Evolutionary conservation across 2,113 vertebrate species (phyloP).

Genomic region (Phoxinus phoxinus): DNA sequence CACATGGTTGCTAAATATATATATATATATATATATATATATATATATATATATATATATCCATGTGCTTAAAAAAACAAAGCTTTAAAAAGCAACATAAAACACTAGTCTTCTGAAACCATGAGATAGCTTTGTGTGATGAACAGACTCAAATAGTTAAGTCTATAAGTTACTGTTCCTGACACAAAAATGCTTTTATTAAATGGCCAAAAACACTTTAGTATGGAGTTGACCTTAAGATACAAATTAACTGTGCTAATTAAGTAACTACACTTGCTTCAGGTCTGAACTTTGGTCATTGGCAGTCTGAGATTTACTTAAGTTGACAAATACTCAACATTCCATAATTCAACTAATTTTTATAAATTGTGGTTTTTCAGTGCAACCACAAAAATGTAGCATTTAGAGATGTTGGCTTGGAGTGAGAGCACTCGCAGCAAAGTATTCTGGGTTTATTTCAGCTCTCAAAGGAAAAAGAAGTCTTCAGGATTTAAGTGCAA

Average conservation of each 20-base stretch:
- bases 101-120: not conserved
- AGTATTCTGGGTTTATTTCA: not conserved
- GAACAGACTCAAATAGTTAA: not conserved
- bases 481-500: conserved; percentile 18
- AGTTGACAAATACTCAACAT: conserved; percentile 35
- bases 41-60: too few species aligned
- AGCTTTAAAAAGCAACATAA: not conserved
- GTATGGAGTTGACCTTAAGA: not conserved
- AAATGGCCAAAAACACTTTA: not conserved
- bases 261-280: not conserved
- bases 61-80: too few species aligned
- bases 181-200: not conserved
- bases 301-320: conserved; percentile 22
- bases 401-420: conserved; percentile 34
- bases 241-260: not conserved
- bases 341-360: conserved; percentile 75
- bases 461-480: not conserved
- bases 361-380: conserved; percentile 82
- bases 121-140: not conserved
- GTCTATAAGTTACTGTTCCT: not conserved
- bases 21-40: too few species aligned
- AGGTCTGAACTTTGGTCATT: not conserved
- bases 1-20: too few species aligned
- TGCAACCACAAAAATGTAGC: conserved; percentile 75
- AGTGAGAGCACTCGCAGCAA: not conserved